These are phyloP conservation scores for Tachypleus tridentatus DNA, from an alignment of 1,140 invertebrate genomes.

Conservation along the genomic window DNA sequence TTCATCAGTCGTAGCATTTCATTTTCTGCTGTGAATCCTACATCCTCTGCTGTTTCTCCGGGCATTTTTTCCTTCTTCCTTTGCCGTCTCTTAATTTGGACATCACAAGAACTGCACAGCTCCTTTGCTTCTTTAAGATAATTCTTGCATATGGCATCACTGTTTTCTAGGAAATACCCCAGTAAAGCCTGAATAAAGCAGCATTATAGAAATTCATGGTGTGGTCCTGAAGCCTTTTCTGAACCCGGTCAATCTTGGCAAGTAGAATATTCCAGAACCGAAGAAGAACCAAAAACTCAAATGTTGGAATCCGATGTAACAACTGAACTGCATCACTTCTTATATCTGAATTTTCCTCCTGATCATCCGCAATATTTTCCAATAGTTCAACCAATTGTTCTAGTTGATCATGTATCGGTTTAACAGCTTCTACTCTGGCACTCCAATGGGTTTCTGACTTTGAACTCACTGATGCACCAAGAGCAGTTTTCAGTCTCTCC, in stretches of 20 bases:
- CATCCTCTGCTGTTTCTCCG: too few relatives aligned
- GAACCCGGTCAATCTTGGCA: neutral
- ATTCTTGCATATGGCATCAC: neutral
- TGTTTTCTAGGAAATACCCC: constrained; percentile 1
- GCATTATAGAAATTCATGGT: constrained; percentile 1
- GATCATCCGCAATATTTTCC: neutral
- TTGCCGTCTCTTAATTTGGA: too few relatives aligned
- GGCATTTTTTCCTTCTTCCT: too few relatives aligned
- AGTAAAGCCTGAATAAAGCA: neutral
- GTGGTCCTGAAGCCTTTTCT: neutral
- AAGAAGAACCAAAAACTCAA: constrained; percentile 4
- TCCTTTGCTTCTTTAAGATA: neutral
- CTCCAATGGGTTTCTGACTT: too few relatives aligned
- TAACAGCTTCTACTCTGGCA: neutral
- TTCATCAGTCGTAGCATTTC: too few relatives aligned
- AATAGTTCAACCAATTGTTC: neutral
- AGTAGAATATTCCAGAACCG: neutral
- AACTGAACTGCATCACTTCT: constrained; percentile 3
- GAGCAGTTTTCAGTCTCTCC: too few relatives aligned
- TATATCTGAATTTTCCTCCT: constrained; percentile 1
- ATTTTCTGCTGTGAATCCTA: too few relatives aligned
- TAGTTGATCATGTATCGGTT: neutral
- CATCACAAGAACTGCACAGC: neutral
- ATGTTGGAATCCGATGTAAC: neutral
- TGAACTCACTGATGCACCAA: too few relatives aligned